These are phyloP conservation scores for Cantharis lateralis DNA, from an alignment of 2,888 invertebrate species.

Conservation along the genomic window DNA sequence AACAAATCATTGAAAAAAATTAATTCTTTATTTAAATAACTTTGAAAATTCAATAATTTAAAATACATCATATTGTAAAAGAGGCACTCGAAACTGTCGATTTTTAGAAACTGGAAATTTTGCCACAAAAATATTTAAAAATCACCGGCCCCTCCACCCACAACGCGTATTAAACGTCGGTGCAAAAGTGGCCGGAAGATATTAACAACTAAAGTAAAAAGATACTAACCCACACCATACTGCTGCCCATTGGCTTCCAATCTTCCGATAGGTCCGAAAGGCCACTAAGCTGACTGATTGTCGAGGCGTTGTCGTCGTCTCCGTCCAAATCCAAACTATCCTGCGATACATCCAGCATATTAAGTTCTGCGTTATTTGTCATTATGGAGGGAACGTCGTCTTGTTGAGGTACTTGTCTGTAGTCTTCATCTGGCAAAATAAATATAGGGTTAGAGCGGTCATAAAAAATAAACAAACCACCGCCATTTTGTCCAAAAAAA, in stretches of 20 bases:
- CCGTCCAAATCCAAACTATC: constrained; percentile 45
- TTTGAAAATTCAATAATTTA: background rate
- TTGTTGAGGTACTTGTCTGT: background rate
- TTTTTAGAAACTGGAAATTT: background rate
- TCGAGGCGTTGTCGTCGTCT: constrained; percentile 49
- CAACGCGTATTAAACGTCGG: background rate
- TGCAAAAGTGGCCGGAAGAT: background rate
- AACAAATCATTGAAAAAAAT: background rate
- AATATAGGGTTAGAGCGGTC: background rate
- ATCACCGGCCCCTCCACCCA: background rate
- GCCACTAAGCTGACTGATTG: constrained; percentile 61
- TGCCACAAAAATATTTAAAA: background rate
- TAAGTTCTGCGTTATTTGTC: constrained; percentile 40
- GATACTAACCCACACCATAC: constrained; percentile 55
- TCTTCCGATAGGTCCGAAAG: constrained; percentile 68
- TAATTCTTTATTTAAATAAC: background rate
- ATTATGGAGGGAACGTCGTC: background rate
- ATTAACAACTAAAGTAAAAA: background rate
- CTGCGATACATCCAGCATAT: constrained; percentile 45
- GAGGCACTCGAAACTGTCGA: background rate
- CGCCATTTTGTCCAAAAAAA: background rate
- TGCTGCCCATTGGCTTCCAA: constrained; percentile 69
- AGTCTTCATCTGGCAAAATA: background rate
- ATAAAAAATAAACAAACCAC: background rate
- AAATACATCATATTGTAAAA: background rate